Conservation (phyloP, 2,113 vertebrate species). For the Macrotis lagotis region DNA sequence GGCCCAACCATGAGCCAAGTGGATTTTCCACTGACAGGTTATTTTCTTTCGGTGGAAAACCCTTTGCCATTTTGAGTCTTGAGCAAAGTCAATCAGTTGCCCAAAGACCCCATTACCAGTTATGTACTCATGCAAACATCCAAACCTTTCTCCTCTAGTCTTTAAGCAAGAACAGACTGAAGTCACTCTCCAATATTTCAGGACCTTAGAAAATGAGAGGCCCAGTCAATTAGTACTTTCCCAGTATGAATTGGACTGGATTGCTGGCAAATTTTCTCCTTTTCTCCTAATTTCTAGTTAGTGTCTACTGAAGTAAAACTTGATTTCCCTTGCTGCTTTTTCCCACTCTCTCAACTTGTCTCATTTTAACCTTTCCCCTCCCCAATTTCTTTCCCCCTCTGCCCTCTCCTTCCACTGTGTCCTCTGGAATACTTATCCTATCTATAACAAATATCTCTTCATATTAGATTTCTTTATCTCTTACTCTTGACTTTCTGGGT, state of each 20-base stretch:
- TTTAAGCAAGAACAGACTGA: not conserved
- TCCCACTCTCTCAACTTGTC: not conserved
- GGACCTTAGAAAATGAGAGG: not conserved
- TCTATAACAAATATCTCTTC: not conserved
- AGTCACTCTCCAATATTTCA: not conserved
- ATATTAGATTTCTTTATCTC: not conserved
- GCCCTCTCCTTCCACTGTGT: not conserved
- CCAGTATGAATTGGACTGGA: too few species aligned
- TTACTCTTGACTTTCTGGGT: not conserved
- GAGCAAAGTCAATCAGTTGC: not conserved
- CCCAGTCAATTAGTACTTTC: not conserved
- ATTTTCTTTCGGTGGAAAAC: not conserved
- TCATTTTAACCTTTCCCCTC: not conserved
- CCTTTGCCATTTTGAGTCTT: not conserved
- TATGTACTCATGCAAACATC: not conserved
- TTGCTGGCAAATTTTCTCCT: not conserved
- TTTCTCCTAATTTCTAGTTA: not conserved
- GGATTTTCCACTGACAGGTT: not conserved
- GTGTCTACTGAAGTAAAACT: not conserved
- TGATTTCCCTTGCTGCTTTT: not conserved
- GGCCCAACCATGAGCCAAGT: not conserved
- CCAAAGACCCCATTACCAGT: not conserved
- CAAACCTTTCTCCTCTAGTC: not conserved
- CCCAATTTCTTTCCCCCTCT: not conserved
- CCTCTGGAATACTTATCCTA: not conserved